Evolutionary conservation across 2,797 vertebrate species (phyloP).

Genomic region (Valencia hispanica): DNA sequence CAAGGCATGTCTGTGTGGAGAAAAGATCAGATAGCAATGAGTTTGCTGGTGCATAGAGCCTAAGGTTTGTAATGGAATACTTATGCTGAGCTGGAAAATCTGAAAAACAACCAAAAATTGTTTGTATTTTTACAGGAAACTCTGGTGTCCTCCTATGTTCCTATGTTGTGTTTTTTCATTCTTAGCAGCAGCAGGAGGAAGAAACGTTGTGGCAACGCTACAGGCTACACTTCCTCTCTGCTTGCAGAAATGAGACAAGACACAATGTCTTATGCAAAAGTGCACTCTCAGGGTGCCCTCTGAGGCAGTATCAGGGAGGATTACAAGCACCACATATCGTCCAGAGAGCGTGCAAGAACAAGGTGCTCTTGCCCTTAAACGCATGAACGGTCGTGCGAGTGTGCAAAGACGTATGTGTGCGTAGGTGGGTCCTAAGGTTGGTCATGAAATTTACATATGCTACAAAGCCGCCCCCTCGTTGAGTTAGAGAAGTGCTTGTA

Average conservation of each 20-base stretch:
- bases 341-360: conserved; percentile 51
- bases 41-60: conserved; percentile 3
- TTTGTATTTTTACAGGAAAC: conserved; percentile 24
- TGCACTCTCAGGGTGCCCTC: conserved; percentile 40
- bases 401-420: conserved; percentile 8
- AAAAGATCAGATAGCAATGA: conserved; percentile 41
- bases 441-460: conserved; percentile 77
- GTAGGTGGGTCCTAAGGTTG: conserved; percentile 18
- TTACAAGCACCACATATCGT: conserved; percentile 56
- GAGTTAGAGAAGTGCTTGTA: conserved; percentile 75
- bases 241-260: conserved; percentile 45
- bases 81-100: conserved; percentile 27
- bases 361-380: conserved; percentile 39
- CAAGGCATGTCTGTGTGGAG: conserved; percentile 89
- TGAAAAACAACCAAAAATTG: conserved; percentile 21
- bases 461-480: conserved; percentile 46
- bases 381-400: conserved; percentile 7
- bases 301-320: conserved; percentile 58
- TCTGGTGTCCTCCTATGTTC: conserved; percentile 11
- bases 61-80: conserved; percentile 14
- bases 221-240: conserved; percentile 45
- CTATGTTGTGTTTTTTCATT: conserved; percentile 35
- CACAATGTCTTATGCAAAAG: conserved; percentile 71
- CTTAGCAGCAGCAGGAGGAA: conserved; percentile 42
- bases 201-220: conserved; percentile 38